A percentile compares a stretch with the other conserved stretches of the same genome.
phyloP scores from a whole-genome alignment of 2,888 invertebrate genomes.

The Cantharis nigra region DNA sequence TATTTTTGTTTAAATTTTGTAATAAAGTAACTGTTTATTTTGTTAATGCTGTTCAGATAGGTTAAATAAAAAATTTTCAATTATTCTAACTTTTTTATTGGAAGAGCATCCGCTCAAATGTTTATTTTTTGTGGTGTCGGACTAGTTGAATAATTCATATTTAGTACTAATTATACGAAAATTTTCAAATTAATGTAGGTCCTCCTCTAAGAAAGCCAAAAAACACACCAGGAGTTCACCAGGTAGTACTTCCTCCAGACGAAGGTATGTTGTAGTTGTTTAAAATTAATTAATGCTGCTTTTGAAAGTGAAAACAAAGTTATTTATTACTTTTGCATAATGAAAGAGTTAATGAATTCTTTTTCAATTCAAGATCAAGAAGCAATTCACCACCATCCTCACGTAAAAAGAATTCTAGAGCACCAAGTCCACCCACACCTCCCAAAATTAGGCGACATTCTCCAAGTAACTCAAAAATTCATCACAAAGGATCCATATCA shows the following conservation, averaged over 20 bases:
- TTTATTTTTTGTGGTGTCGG: too few species aligned
- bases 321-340: too few species aligned
- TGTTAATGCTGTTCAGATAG: too few species aligned
- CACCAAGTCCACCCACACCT: conserved; percentile 52
- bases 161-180: neutral
- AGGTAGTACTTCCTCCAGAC: conserved; percentile 52
- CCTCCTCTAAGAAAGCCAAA: conserved; percentile 54
- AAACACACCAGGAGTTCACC: conserved; percentile 55
- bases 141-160: neutral
- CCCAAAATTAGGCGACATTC: conserved; percentile 53
- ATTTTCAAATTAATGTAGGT: conserved; percentile 50
- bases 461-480: conserved; percentile 48
- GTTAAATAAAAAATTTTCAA: neutral
- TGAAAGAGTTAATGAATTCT: too few species aligned
- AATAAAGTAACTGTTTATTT: too few species aligned
- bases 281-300: neutral
- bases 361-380: conserved; percentile 51
- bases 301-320: too few species aligned
- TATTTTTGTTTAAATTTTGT: too few species aligned
- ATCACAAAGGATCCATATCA: conserved; percentile 48
- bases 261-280: conserved; percentile 45
- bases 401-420: conserved; percentile 49
- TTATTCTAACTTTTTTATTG: neutral
- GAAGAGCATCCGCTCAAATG: too few species aligned
- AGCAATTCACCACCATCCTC: conserved; percentile 53